These are phyloP conservation scores for Diorhabda sublineata DNA, from an alignment of 1,140 invertebrate genomes.

Conservation along the genomic window DNA sequence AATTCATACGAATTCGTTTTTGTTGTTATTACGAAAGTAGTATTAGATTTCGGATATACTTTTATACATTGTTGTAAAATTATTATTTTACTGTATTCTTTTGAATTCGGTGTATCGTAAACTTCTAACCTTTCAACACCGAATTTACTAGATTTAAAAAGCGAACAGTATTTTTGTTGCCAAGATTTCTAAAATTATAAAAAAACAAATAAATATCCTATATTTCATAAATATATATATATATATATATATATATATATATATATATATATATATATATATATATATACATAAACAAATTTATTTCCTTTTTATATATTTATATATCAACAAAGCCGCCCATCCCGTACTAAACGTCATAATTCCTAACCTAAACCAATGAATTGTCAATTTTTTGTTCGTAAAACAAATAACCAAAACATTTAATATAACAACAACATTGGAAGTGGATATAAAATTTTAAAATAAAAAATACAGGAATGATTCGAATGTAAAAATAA, in stretches of 20 bases:
- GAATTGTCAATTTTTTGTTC: too few species aligned
- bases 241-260: not conserved
- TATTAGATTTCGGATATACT: slow-evolving; percentile 64
- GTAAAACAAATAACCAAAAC: too few species aligned
- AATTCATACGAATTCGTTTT: slow-evolving; percentile 69
- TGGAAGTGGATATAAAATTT: too few species aligned
- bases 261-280: too few species aligned
- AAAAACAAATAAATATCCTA: slow-evolving; percentile 10
- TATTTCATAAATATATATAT: slow-evolving; percentile 13
- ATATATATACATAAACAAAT: too few species aligned
- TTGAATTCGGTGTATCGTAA: slow-evolving; percentile 72
- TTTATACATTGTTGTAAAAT: slow-evolving; percentile 82
- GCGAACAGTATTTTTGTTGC: slow-evolving; percentile 71
- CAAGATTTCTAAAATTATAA: slow-evolving; percentile 63
- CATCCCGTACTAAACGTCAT: too few species aligned
- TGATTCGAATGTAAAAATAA: too few species aligned
- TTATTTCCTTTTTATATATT: not conserved
- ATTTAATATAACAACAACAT: too few species aligned
- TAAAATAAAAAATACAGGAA: too few species aligned
- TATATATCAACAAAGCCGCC: too few species aligned
- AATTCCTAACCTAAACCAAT: too few species aligned
- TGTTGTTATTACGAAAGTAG: slow-evolving; percentile 64
- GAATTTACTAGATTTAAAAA: slow-evolving; percentile 76
- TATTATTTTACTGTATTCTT: slow-evolving; percentile 64
- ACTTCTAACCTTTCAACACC: slow-evolving; percentile 80